Base-by-base conservation (phyloP, 1,140 invertebrate species). In the Apocrypta bakeri region DNA sequence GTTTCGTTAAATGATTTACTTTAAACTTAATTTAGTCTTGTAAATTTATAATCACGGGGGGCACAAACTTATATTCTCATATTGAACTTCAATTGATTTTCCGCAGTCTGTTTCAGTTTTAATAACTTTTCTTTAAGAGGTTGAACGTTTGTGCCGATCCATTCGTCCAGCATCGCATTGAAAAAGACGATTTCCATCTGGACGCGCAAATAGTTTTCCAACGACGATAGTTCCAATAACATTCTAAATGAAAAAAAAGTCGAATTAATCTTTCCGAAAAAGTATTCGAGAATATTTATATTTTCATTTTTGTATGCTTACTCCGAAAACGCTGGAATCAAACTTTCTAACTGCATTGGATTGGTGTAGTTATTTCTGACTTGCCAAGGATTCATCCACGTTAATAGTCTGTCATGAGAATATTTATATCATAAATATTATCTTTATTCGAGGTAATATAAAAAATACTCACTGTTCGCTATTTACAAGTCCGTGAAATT, bases 311-410 rank as follows among this genome's bases (percentile, higher is more conserved):
- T 27, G n/a, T 63, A 31, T 56, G 83, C 91, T 92, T 89, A 94
- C 94, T 93, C 92, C 72, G 90, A 93, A 82, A 94, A 92, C 73
- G 90, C 89, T 66, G 92, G 92, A 64, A 94, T 82, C 21, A 94
- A 88, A 83, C 92, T 93, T 82, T 95, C 93, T 21, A 95, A 90
- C 86, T 96, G 94, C 91, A 94, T 94, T 0, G 95, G 94, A 88
- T 95, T 95, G 3, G 93, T 95, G 82, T 94, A 95, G 84, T 93
- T 93, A 83, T 94, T 94, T 37, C 92, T 89, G 25, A 95, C 88
- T 89, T 96, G 95, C 95, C 95, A 95, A 7, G 93, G 92, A 89
- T 95, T 95, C 88, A 96, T 90, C 95, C 95, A 96, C 0, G 95
- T 94, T 84, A 92, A 89, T 74, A 95, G 93, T 87, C 95, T 95